Conservation (phyloP, 2,113 vertebrate genomes). For the Dasypus novemcinctus region DNA sequence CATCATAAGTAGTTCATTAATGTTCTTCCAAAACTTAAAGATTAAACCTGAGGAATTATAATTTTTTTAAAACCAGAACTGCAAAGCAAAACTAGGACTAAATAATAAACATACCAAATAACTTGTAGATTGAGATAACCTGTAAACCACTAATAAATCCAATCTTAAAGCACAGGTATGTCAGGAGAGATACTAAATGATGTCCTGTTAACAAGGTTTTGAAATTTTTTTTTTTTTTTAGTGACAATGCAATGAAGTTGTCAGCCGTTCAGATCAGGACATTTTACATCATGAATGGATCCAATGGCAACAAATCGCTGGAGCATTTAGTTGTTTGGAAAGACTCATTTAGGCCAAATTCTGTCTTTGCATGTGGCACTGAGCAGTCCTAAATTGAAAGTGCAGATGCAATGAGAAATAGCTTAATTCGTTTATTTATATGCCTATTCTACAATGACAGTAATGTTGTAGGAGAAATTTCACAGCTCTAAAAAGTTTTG, state of each 20-base stretch:
- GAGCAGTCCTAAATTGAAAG: conserved; percentile 2
- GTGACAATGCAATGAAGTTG: neutral
- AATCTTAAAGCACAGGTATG: conserved; percentile 27
- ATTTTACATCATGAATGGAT: neutral
- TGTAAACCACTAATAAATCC: conserved; percentile 46
- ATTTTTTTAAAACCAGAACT: conserved; percentile 58
- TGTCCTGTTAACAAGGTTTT: neutral
- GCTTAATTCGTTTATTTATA: neutral
- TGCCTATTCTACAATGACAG: neutral
- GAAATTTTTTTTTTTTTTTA: conserved; percentile 28
- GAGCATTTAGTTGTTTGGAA: neutral
- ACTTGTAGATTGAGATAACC: conserved; percentile 15
- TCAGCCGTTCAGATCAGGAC: neutral
- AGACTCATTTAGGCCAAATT: conserved; percentile 33
- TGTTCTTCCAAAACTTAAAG: conserved; percentile 46
- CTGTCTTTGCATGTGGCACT: neutral
- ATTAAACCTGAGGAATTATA: conserved; percentile 66
- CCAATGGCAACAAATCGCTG: conserved; percentile 5
- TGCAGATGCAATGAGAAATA: conserved; percentile 41
- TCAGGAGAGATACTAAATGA: conserved; percentile 34
- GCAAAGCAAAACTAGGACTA: conserved; percentile 58
- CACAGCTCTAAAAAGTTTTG: neutral
- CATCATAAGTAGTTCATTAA: conserved; percentile 14
- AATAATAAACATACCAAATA: conserved; percentile 46
- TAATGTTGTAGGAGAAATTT: neutral